A percentile compares a stretch with the other conserved stretches of the same genome.
Evolutionary conservation across 2,888 invertebrate genomes (phyloP).

Genomic region (Stenurella melanura): DNA sequence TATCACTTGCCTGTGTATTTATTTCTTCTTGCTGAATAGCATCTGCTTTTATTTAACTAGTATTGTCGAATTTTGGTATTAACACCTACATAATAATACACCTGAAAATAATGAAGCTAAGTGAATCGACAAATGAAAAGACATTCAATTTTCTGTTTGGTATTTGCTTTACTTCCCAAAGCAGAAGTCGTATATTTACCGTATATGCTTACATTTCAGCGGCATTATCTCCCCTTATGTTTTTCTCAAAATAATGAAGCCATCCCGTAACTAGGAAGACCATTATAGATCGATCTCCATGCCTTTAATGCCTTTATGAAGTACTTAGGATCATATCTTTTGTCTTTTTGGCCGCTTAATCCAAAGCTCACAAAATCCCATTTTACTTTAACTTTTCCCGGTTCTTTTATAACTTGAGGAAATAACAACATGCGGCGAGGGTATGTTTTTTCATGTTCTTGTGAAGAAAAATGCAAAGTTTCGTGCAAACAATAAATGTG

Average conservation of each 20-base stretch:
- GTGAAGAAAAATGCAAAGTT: background rate
- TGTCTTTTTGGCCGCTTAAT: slow-evolving; percentile 42
- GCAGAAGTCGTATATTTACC: slow-evolving; percentile 41
- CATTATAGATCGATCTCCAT: slow-evolving; percentile 55
- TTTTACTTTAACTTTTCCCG: slow-evolving; percentile 38
- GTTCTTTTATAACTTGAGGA: slow-evolving; percentile 15
- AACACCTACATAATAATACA: slow-evolving; percentile 3
- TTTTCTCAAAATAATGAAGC: slow-evolving; percentile 56
- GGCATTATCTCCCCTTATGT: slow-evolving; percentile 52
- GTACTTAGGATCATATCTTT: slow-evolving; percentile 44
- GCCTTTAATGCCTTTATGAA: slow-evolving; percentile 43
- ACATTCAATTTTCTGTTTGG: slow-evolving; percentile 10
- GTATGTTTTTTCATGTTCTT: slow-evolving; percentile 17
- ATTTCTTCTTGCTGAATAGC: background rate
- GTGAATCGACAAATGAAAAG: slow-evolving; percentile 30
- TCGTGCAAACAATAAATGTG: background rate
- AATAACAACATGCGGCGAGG: slow-evolving; percentile 18
- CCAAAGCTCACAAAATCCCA: slow-evolving; percentile 30
- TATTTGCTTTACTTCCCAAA: slow-evolving; percentile 23
- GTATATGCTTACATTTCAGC: slow-evolving; percentile 43
- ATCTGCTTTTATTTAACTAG: slow-evolving; percentile 14
- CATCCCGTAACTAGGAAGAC: slow-evolving; percentile 55
- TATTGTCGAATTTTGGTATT: slow-evolving; percentile 16
- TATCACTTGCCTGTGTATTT: background rate
- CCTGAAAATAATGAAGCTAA: slow-evolving; percentile 22